Conservation (phyloP, 1,140 invertebrate species). For the Ostrea denselamellosa region DNA sequence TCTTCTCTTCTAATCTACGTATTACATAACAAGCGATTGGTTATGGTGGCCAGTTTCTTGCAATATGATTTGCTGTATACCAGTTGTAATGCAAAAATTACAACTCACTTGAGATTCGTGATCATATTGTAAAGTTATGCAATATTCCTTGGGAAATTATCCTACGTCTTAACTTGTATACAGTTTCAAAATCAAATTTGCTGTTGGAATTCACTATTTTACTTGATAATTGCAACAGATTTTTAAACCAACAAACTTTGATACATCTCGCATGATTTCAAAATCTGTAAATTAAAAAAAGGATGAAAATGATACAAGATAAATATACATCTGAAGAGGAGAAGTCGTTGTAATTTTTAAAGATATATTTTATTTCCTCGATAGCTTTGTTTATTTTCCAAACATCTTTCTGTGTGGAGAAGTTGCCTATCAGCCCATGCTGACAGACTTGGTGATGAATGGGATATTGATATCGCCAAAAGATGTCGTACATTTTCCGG, state of each 20-base stretch:
- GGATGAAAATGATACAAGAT: conserved; percentile 19
- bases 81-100: conserved; percentile 22
- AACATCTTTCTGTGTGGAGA: conserved; percentile 28
- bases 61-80: conserved; percentile 22
- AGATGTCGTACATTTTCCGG: conserved; percentile 42
- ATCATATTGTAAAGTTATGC: conserved; percentile 1
- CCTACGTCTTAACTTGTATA: background rate
- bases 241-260: background rate
- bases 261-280: background rate
- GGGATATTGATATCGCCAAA: conserved; percentile 42
- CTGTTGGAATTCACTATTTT: background rate
- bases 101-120: background rate
- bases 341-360: conserved; percentile 6
- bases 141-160: background rate
- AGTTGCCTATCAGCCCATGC: conserved; percentile 6
- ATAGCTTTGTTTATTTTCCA: conserved; percentile 27
- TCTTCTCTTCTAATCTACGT: conserved; percentile 4
- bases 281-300: background rate
- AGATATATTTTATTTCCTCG: conserved; percentile 32
- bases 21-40: conserved; percentile 21
- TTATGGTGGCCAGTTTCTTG: conserved; percentile 6
- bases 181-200: background rate
- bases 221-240: background rate
- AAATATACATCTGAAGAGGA: background rate
- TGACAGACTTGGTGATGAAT: conserved; percentile 40